Percentiles rank a stretch among this genome's conserved stretches.
phyloP scores from a whole-genome alignment of 53 echinoderm and acorn worm species.

The Paelopatides confundens region DNA sequence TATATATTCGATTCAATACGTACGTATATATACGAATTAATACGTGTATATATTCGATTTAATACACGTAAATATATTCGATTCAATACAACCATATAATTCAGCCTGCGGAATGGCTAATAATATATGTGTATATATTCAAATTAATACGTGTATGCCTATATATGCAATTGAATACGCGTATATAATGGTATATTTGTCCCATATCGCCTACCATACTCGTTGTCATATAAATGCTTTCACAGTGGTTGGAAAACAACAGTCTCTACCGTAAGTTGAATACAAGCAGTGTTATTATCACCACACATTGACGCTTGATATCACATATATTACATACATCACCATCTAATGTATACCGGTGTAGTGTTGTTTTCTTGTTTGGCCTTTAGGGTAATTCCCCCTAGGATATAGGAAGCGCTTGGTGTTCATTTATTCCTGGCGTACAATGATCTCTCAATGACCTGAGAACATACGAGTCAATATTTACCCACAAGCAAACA shows the following conservation, averaged over 20 bases:
- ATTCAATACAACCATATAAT: too few relatives aligned
- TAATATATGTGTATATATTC: too few relatives aligned
- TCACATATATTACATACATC: not conserved
- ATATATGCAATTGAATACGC: too few relatives aligned
- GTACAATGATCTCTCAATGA: slow-evolving; percentile 28
- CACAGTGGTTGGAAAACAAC: not conserved
- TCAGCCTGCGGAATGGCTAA: too few relatives aligned
- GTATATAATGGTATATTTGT: too few relatives aligned
- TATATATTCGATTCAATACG: too few relatives aligned
- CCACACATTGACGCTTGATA: not conserved
- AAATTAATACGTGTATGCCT: too few relatives aligned
- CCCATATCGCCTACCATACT: too few relatives aligned
- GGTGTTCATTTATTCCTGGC: slow-evolving; percentile 15
- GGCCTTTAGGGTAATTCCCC: slow-evolving; percentile 5
- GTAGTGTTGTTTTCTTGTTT: not conserved
- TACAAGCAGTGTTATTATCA: not conserved
- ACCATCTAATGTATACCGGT: not conserved
- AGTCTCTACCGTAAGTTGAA: not conserved
- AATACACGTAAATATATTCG: too few relatives aligned
- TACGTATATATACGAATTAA: too few relatives aligned
- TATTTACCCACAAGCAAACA: slow-evolving; percentile 49
- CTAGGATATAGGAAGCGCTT: not conserved
- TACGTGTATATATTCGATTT: too few relatives aligned
- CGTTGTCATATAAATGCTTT: not conserved
- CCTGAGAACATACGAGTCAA: slow-evolving; percentile 45